Evolutionary conservation across 2,888 invertebrate species (phyloP), one percentile per base, ranked within the genome.

Genomic region (Dendrolimus houi): DNA sequence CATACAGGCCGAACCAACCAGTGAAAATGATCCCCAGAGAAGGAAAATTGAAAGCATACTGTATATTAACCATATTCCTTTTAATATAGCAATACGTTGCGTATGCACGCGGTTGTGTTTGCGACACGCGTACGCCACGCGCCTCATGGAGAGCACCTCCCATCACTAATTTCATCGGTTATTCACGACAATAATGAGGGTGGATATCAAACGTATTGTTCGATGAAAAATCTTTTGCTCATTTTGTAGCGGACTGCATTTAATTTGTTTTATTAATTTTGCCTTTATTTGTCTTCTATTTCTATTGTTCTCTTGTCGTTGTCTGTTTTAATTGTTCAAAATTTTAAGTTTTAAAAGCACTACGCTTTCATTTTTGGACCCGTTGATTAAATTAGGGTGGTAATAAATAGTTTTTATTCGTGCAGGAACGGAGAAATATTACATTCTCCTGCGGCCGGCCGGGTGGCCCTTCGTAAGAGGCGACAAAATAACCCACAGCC

Each of bases 81-180:
- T 82, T 86, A 87, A 87, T 87, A 85, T 83, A 63, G 63, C 58
- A 59, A 66, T 62, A 67, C 65, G 74, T 77, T 85, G 86, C 83
- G 66, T 65, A 67, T 75, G 72, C 86, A 83, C 85, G 87, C 77
- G 81, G 57, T 73, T 52, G 60, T 81, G 82, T 81, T 83, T 79
- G 74, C 64, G 63, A 56, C 81, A 77, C 79, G 71, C 67, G 69
- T 57, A 40, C 63, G 72, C 64, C 84, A 80, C 86, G 80, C 70
- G 85, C 52, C 71, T 65, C 60, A 70, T 80, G 77, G 67, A 84
- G 85, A 68, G 75, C 72, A 66, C 63, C 74, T 65, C 70, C 68
- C 68, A 65, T 64, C 67, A 70, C 68, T 68, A 71, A 71, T 68
- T 70, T 64, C 67, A 59, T 61, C 63, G 62, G 62, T 70, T 53